A percentile compares a stretch with the other conserved stretches of the same genome.
Evolutionary conservation across 2,888 invertebrate species (phyloP).

Genomic region (Silvanus unidentatus): DNA sequence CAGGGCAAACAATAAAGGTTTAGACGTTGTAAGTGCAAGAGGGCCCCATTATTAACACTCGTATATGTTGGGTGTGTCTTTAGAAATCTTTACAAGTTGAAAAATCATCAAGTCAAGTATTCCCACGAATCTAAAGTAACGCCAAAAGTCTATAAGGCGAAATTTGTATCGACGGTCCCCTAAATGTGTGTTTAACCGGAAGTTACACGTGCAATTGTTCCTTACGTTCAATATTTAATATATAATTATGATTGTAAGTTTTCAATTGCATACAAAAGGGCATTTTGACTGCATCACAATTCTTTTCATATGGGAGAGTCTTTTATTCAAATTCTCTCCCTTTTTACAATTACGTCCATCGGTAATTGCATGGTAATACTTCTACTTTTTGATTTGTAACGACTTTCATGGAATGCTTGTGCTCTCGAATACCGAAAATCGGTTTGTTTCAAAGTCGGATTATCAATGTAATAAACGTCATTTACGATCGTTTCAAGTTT

Average conservation of each 20-base stretch:
- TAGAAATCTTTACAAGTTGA: neutral
- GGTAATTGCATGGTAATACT: no score
- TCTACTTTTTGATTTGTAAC: no score
- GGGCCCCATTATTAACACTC: neutral
- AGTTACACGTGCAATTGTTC: constrained; percentile 38
- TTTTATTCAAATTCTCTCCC: no score
- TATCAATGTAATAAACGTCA: no score
- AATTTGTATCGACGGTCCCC: constrained; percentile 36
- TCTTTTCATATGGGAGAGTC: no score
- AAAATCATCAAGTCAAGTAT: neutral
- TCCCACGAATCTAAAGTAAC: neutral
- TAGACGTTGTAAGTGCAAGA: neutral
- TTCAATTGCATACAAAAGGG: neutral
- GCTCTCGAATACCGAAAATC: no score
- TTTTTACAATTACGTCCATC: no score
- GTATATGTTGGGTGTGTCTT: neutral
- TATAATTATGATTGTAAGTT: constrained; percentile 26
- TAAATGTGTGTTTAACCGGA: constrained; percentile 36
- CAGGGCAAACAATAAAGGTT: neutral
- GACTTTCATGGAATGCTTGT: no score
- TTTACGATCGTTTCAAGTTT: no score
- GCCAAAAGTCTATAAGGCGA: neutral
- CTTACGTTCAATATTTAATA: constrained; percentile 15
- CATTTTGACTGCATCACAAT: neutral
- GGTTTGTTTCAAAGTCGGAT: no score